Conservation (phyloP, 2,888 invertebrate genomes). For the Mactromeris polynyma region DNA sequence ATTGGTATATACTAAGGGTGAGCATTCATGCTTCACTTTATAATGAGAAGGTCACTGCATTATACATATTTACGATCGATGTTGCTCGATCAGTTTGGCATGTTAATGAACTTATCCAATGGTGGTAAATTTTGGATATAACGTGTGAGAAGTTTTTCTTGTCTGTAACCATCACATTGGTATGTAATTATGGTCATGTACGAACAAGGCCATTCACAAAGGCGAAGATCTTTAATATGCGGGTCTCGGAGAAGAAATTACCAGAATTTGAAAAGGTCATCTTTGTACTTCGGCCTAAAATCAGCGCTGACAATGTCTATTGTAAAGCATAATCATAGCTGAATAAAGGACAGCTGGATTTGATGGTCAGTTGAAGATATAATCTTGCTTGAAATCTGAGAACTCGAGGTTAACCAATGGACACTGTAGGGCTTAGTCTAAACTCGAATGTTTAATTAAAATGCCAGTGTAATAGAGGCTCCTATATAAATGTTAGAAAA, state of each 20-base stretch:
- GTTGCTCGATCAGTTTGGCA: not conserved
- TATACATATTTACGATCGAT: no score
- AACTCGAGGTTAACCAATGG: not conserved
- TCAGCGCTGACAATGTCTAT: not conserved
- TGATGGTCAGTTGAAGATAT: not conserved
- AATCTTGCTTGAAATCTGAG: not conserved
- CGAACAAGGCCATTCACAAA: not conserved
- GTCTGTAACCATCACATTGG: not conserved
- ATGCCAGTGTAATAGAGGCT: not conserved
- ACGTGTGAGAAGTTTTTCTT: not conserved
- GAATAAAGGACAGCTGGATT: not conserved
- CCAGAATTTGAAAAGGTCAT: not conserved
- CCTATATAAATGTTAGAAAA: not conserved
- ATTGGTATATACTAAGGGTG: no score
- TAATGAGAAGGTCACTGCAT: no score
- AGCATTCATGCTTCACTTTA: no score
- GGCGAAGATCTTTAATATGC: not conserved
- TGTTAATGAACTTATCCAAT: not conserved
- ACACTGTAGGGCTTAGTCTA: not conserved
- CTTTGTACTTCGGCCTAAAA: not conserved
- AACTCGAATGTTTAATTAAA: not conserved
- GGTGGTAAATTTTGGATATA: not conserved
- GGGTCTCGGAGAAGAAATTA: not conserved
- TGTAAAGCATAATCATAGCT: not conserved
- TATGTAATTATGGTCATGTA: not conserved